Conservation (phyloP, 1,140 invertebrate species). For the Odontomachus brunneus region DNA sequence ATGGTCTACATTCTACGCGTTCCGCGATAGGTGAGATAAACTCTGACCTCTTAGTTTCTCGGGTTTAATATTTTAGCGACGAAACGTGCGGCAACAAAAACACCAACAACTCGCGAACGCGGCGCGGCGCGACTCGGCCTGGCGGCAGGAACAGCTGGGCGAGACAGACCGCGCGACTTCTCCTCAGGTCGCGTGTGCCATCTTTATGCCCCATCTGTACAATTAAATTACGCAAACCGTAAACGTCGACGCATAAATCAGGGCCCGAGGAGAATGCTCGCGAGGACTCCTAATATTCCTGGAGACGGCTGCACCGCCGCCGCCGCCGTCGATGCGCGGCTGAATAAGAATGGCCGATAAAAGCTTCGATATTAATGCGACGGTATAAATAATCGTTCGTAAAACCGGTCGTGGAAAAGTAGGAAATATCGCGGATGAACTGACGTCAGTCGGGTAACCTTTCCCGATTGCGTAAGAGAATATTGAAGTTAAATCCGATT, state of each 20-base stretch:
- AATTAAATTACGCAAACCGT: constrained; percentile 81
- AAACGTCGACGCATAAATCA: constrained; percentile 78
- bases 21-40: constrained; percentile 47
- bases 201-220: constrained; percentile 79
- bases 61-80: constrained; percentile 56
- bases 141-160: constrained; percentile 38
- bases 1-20: constrained; percentile 49
- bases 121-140: neutral
- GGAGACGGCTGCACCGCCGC: neutral
- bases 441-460: neutral
- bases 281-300: constrained; percentile 6
- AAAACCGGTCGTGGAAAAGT: neutral
- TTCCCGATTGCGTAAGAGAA: neutral
- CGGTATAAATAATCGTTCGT: neutral
- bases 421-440: neutral
- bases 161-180: constrained; percentile 12
- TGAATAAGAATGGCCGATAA: neutral
- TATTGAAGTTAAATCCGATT: constrained; percentile 15
- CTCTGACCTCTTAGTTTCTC: constrained; percentile 47
- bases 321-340: neutral
- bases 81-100: constrained; percentile 56
- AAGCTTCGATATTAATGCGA: neutral
- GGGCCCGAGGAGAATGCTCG: neutral
- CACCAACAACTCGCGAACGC: constrained; percentile 4
- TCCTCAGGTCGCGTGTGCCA: constrained; percentile 48